Evolutionary conservation across 2,888 invertebrate species (phyloP).

Genomic region (Drosophila cracens): DNA sequence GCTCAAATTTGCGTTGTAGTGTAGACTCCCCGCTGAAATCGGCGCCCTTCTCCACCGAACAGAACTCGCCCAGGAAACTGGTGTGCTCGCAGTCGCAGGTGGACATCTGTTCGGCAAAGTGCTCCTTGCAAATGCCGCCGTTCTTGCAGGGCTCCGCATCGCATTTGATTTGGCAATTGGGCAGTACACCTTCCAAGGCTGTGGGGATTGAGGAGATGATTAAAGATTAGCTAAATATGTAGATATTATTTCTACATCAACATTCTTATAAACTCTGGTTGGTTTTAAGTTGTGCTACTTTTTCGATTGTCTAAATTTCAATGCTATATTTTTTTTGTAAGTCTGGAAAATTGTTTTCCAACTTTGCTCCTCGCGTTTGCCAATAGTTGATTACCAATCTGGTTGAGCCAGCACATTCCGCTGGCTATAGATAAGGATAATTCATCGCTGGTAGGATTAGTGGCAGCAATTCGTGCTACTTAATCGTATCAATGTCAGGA

Average conservation of each 20-base stretch:
- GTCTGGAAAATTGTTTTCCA: neutral
- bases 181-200: slow-evolving; percentile 89
- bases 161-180: slow-evolving; percentile 95
- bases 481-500: slow-evolving; percentile 71
- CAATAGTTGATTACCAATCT: neutral
- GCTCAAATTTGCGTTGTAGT: slow-evolving; percentile 90
- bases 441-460: slow-evolving; percentile 18
- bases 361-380: neutral
- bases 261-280: no score
- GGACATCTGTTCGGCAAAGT: slow-evolving; percentile 93
- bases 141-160: slow-evolving; percentile 95
- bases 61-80: slow-evolving; percentile 95
- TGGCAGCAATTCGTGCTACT: slow-evolving; percentile 30
- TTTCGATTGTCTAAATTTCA: neutral
- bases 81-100: slow-evolving; percentile 95
- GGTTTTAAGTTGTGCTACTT: neutral
- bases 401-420: neutral
- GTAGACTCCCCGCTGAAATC: slow-evolving; percentile 95
- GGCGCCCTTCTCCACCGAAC: slow-evolving; percentile 95
- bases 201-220: slow-evolving; percentile 10
- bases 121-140: slow-evolving; percentile 94
- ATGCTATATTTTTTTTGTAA: neutral
- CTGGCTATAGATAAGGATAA: neutral
- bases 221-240: neutral
- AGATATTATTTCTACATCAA: no score